Evolutionary conservation across 2,888 invertebrate genomes (phyloP), one percentile per base, ranked within the genome.

Genomic region (Agonopterix heracliana): DNA sequence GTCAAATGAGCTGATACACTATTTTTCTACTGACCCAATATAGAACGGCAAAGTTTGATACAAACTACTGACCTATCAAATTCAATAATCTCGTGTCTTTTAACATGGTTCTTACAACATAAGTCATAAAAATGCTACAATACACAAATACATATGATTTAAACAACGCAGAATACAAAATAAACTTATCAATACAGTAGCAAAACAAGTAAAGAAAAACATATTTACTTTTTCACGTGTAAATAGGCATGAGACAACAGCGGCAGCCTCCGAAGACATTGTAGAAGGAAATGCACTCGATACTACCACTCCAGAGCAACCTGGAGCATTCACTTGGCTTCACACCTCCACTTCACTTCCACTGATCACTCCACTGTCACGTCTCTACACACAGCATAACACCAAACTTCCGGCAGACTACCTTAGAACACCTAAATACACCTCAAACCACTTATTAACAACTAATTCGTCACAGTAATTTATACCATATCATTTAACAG

Each of bases 181-280:
- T 63, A 65, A 73, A 71, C 62, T 67, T 75, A 73, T 78, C 63
- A 55, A 55, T 61, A 26, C 66, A 75, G 56, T 50, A 74, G 73
- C 67, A 74, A 78, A 74, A 71, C 59, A 77, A 76, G 64, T 65
- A 69, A 75, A 70, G 64, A 75, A 79, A 74, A 76, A 73, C 60
- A 86, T 85, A 87, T 78, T 87, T 87, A 88, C 87, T 84, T 87
- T 84, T 72, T 67, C 50, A 52, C 64, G 63, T 63, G 60, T 68
- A 68, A 57, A 64, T 57, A 60, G 60, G 63, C 65, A 51, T 55
- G 72, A 62, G 51, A 65, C 59, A 62, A 60, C 64, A 45, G 68
- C 65, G 57, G 50, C 54, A 26, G 12, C 46, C 55, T 63, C 56
- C 46, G 54, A 60, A 51, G 55, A 52, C 52, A 64, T 55, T 43